phyloP scores from a whole-genome alignment of 1,140 invertebrate species.

The Acyrthosiphon pisum region DNA sequence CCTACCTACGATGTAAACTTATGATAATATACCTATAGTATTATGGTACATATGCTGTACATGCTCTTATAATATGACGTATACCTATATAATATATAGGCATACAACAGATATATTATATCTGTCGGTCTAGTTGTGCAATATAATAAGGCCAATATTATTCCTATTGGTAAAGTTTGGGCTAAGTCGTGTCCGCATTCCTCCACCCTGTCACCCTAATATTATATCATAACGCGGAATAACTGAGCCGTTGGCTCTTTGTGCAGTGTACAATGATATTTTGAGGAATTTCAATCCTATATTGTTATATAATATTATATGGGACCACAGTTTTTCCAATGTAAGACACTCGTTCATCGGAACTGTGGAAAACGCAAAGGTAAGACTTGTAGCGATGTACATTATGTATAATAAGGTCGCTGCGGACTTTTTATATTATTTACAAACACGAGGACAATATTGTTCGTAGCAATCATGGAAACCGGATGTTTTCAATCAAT shows the following conservation, averaged over 20 bases:
- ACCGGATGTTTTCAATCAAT: slow-evolving; percentile 52
- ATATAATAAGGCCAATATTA: neutral
- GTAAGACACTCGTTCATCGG: neutral
- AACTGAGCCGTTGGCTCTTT: neutral
- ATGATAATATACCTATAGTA: neutral
- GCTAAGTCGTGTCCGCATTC: neutral
- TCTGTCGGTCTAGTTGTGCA: neutral
- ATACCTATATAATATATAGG: too few species aligned
- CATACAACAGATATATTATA: too few species aligned
- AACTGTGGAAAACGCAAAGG: neutral
- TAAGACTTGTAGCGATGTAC: neutral
- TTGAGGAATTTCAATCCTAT: neutral
- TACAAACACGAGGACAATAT: neutral
- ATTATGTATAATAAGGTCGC: neutral
- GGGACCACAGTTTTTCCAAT: neutral
- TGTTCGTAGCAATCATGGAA: slow-evolving; percentile 1
- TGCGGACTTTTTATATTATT: neutral
- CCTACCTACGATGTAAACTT: neutral
- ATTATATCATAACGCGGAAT: neutral
- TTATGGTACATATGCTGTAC: neutral
- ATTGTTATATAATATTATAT: too few species aligned
- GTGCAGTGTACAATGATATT: neutral
- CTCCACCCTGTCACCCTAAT: too few species aligned
- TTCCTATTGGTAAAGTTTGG: neutral
- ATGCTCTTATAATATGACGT: neutral